Conservation (phyloP, 2,797 vertebrate genomes). For the Esox lucius region DNA sequence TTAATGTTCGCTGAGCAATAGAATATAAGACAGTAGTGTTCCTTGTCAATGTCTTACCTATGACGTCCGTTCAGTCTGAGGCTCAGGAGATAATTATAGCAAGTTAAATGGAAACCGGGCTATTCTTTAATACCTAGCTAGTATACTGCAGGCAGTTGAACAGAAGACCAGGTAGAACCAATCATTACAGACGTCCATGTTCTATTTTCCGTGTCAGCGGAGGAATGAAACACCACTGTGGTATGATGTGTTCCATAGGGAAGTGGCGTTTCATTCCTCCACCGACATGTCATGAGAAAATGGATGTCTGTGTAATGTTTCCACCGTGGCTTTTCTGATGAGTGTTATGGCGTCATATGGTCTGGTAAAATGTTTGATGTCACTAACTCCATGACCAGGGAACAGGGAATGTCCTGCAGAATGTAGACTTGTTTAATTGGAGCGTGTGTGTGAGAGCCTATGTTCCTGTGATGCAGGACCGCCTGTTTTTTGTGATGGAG, state of each 20-base stretch:
- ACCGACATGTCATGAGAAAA: slow-evolving; percentile 48
- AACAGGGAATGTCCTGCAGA: slow-evolving; percentile 2
- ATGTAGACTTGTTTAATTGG: background rate
- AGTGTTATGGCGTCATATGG: slow-evolving; percentile 41
- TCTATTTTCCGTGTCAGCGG: too few relatives aligned
- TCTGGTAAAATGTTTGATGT: slow-evolving; percentile 31
- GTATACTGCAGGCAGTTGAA: too few relatives aligned
- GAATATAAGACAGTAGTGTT: too few relatives aligned
- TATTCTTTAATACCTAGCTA: background rate
- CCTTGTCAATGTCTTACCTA: background rate
- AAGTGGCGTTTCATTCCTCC: too few relatives aligned
- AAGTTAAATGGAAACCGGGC: background rate
- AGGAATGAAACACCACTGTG: too few relatives aligned
- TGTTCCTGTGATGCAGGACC: slow-evolving; percentile 65
- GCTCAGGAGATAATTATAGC: background rate
- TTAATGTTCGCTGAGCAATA: too few relatives aligned
- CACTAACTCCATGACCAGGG: slow-evolving; percentile 25
- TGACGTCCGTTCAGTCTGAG: background rate
- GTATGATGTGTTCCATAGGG: too few relatives aligned
- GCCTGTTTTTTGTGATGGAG: slow-evolving; percentile 99
- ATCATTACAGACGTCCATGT: too few relatives aligned
- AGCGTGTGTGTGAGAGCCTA: background rate
- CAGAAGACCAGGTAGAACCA: background rate
- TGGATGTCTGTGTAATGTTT: slow-evolving; percentile 54
- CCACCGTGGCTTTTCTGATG: slow-evolving; percentile 17